Percentiles rank a stretch among this genome's conserved stretches.
phyloP scores from a whole-genome alignment of 2,113 vertebrate species.

The Oreochromis niloticus region DNA sequence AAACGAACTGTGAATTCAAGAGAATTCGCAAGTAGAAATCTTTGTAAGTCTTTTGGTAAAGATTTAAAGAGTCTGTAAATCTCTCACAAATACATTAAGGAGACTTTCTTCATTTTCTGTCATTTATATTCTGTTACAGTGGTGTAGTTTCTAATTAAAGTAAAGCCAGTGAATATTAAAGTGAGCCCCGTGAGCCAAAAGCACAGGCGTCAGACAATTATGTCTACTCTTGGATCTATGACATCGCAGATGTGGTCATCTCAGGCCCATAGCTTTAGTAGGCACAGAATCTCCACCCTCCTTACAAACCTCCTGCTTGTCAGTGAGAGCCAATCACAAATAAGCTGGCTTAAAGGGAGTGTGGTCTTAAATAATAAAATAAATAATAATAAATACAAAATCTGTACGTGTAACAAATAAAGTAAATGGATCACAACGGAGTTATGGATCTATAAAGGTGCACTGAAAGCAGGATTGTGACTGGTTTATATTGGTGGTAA shows the following conservation, averaged over 20 bases:
- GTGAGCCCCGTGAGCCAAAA: background rate
- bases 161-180: background rate
- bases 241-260: background rate
- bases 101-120: background rate
- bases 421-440: background rate
- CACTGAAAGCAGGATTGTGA: background rate
- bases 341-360: background rate
- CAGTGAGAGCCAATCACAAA: background rate
- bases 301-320: background rate
- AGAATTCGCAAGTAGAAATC: fast-evolving
- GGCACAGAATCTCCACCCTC: background rate
- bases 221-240: background rate
- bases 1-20: background rate
- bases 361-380: background rate
- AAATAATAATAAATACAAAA: background rate
- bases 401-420: fast-evolving
- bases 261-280: background rate
- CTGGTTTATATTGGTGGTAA: background rate
- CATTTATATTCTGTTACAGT: background rate
- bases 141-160: background rate
- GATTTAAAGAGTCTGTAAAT: background rate
- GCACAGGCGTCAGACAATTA: background rate
- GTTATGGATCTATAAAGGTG: background rate
- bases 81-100: background rate
- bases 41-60: background rate